Conservation (phyloP, 2,113 vertebrate genomes). For the Silurus asotus region DNA sequence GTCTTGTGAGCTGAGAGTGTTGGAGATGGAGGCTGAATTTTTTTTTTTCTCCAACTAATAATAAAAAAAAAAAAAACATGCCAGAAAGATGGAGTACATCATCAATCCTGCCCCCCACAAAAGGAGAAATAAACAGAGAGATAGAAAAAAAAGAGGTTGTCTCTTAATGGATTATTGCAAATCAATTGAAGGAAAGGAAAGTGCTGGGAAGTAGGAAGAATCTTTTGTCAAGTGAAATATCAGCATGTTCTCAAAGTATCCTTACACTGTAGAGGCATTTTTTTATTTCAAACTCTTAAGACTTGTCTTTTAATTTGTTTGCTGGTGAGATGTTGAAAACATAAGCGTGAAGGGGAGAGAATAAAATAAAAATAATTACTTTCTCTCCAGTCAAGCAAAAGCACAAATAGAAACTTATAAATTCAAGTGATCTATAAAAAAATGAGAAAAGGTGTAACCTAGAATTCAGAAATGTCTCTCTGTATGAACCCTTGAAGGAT, state of each 20-base stretch:
- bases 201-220: neutral
- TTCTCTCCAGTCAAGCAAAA: neutral
- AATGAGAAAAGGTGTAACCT: neutral
- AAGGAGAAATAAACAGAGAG: neutral
- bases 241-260: neutral
- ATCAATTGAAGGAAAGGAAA: neutral
- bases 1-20: neutral
- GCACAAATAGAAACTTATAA: neutral
- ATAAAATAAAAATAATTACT: neutral
- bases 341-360: neutral
- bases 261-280: neutral
- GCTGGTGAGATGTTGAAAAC: neutral
- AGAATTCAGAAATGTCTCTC: neutral
- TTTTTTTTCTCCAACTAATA: neutral
- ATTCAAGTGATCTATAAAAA: neutral
- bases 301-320: neutral
- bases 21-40: neutral
- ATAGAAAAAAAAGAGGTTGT: neutral
- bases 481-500: neutral
- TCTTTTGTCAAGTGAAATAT: neutral
- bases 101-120: neutral
- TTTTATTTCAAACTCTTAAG: neutral
- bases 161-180: neutral
- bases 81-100: neutral
- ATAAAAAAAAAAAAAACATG: constrained; percentile 1